Base-by-base conservation (phyloP, 2,113 vertebrate genomes). In the Ictalurus punctatus region DNA sequence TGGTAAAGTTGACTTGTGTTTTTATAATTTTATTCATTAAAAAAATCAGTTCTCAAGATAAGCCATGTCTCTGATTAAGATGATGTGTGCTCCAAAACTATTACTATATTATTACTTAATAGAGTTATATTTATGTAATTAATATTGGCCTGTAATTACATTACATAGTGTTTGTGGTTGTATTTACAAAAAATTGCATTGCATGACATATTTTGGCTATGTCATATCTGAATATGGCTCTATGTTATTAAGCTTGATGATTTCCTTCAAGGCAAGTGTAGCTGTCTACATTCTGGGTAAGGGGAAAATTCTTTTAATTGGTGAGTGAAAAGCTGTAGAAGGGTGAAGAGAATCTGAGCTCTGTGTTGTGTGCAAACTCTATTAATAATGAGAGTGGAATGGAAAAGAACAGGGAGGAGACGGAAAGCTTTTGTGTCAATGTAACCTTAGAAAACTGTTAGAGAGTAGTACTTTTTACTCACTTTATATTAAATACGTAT, bases 361-460 rank as follows among this genome's bases (percentile, higher is more conserved):
- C 54, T 30, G n/a, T 59, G 54, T 34, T 82, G 79, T 82, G n/a
- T 83, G 1, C 34, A 83, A 61, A 25, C 30, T 40, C 58, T 83
- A 25, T 61, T 83, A 61, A 83, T 61, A 61, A 40, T 61, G 17
- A 34, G 52, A 59, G 19, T 4, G 54, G 56, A 59, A 59, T 82
- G n/a, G 56, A 82, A 83, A 61, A 37, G 9, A 83, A 37, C 56
- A 59, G 30, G 9, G 30, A 59, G 56, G 30, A 58, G 17, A 59
- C 56, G 59, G 54, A 34, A 82, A 59, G 54, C 25, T 59, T 82
- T 59, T 82, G 54, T 82, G 56, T 82, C 19, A 82, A 59, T 82
- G 54, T 17, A 80, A 80, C 44, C 27, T 44, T n/a, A 54, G 13
- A 30, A n/a, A 52, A 44, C 21, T 4, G 23, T 78, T 4, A 40